A percentile compares a stretch with the other conserved stretches of the same genome.
Conservation (phyloP, 1,140 invertebrate species). For the Lepidurus couesii region DNA sequence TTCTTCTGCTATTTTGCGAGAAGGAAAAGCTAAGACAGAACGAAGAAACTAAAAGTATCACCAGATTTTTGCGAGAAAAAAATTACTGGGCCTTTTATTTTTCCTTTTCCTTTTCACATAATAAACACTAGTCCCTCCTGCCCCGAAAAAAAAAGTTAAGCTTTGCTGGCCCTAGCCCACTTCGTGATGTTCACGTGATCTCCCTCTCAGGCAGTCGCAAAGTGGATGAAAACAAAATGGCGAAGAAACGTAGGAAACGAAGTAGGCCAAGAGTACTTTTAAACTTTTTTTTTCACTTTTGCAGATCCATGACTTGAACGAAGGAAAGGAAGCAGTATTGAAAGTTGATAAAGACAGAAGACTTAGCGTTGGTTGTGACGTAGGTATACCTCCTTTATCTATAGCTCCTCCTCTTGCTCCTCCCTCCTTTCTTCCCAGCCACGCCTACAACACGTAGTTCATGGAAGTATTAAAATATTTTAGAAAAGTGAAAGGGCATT, state of each 20-base stretch:
- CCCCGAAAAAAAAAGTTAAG: background rate
- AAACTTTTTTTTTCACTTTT: background rate
- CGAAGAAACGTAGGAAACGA: slow-evolving; percentile 8
- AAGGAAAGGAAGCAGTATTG: background rate
- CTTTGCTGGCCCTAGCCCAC: slow-evolving; percentile 3
- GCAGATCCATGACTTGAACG: slow-evolving; percentile 8
- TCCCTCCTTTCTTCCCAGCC: background rate
- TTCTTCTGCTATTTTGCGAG: background rate
- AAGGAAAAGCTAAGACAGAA: background rate
- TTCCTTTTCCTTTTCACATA: background rate
- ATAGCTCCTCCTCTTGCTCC: background rate
- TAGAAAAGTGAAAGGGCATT: no score
- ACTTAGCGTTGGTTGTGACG: slow-evolving; percentile 13
- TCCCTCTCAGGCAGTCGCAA: slow-evolving; percentile 32
- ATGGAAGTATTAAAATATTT: background rate
- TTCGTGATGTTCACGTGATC: slow-evolving; percentile 18
- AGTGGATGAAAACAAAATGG: slow-evolving; percentile 30
- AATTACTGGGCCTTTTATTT: background rate
- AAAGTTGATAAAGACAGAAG: background rate
- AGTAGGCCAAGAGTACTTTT: background rate
- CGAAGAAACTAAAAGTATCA: background rate
- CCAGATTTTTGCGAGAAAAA: background rate
- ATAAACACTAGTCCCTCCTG: slow-evolving; percentile 11
- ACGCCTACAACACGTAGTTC: background rate
- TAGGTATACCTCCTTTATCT: background rate